Evolutionary conservation across 1,140 invertebrate species (phyloP), one percentile per base, ranked within the genome.

Genomic region (Epicauta chinensis): DNA sequence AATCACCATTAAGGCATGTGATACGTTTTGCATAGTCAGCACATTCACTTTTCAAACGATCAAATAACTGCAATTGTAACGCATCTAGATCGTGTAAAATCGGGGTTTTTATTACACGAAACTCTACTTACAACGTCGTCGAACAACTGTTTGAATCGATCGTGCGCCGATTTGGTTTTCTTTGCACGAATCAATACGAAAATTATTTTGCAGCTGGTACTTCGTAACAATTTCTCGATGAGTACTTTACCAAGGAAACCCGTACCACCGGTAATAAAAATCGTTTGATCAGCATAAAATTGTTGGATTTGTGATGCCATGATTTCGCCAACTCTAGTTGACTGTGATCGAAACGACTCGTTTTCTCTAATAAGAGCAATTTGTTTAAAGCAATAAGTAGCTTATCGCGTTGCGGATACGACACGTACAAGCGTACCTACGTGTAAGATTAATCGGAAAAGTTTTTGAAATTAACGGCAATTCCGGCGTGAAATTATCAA

Each of bases 201-300:
- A 49, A 96, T 80, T 56, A 70, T 81, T 44, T 80, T 74, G n/a
- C 93, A 61, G 30, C 80, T 78, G n/a, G 84, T 81, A 67, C 87
- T 87, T 53, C 88, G 73, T 9, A 93, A 73, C 10, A 94, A 68
- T 71, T 93, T 93, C 70, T 93, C 89, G n/a, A 92, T 77, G 10
- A 93, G 71, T 16, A 91, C 81, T 72, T 92, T 92, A 2, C 90
- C 91, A 63, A 93, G 76, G 66, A 93, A 93, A 4, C 90, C 91
- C 1, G 87, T 90, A 1, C 79, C 81, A 14, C 83, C 83, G 48
- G 77, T 79, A 51, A 81, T 75, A 40, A 80, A 70, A 39, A 81
- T 61, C 1, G 75, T 72, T 14, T 77, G 64, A 2, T 71, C 73
- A 12, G 60, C 23, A 7, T 23, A 23, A 7, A 23, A 23, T 23